Evolutionary conservation across 2,888 invertebrate species (phyloP).

Genomic region (Zhuqinia jingwanae): DNA sequence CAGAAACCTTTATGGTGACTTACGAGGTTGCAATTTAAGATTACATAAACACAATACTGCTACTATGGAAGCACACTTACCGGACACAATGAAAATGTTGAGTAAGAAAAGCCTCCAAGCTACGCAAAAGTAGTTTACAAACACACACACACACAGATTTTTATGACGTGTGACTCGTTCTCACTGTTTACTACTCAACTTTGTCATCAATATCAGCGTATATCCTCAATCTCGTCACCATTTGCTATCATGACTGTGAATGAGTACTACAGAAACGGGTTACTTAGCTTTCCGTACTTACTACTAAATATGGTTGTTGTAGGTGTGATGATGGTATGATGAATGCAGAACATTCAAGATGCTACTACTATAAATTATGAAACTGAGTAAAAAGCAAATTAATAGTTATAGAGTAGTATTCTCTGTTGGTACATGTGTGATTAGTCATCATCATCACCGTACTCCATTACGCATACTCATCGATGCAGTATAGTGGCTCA

Average conservation of each 20-base stretch:
- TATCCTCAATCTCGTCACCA: constrained; percentile 27
- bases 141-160: constrained; percentile 16
- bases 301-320: constrained; percentile 35
- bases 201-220: constrained; percentile 16
- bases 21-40: constrained; percentile 15
- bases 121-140: constrained; percentile 39
- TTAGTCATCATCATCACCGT: constrained; percentile 58
- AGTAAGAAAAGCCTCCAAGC: constrained; percentile 31
- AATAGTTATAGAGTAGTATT: constrained; percentile 52
- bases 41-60: neutral
- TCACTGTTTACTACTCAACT: constrained; percentile 7
- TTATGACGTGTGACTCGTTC: constrained; percentile 37
- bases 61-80: constrained; percentile 5
- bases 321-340: constrained; percentile 49
- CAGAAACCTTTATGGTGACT: neutral
- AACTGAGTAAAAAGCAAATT: constrained; percentile 61
- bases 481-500: neutral
- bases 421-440: constrained; percentile 25
- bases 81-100: constrained; percentile 46
- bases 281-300: neutral
- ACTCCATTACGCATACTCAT: neutral
- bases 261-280: constrained; percentile 28
- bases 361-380: constrained; percentile 49
- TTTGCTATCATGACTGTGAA: constrained; percentile 11
- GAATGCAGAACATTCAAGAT: constrained; percentile 43